phyloP scores from a whole-genome alignment of 2,888 invertebrate species.

The Thymelicus acteon region DNA sequence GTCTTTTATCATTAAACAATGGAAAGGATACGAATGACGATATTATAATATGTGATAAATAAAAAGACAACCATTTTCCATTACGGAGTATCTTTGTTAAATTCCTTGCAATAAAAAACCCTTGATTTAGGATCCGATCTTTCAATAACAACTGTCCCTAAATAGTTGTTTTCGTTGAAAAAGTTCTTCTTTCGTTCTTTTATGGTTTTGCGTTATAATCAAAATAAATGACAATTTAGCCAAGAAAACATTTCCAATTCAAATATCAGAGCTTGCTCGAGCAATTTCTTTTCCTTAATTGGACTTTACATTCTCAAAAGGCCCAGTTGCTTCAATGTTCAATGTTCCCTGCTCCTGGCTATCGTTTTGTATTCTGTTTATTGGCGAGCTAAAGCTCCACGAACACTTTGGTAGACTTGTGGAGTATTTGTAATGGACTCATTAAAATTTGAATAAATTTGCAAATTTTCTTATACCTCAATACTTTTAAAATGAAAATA shows the following conservation, averaged over 20 bases:
- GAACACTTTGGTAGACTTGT: not conserved
- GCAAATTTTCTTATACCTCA: no score
- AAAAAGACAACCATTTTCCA: no score
- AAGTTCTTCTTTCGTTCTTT: not conserved
- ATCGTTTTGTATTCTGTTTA: constrained; percentile 16
- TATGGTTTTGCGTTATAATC: not conserved
- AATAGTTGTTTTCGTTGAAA: not conserved
- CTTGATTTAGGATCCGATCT: not conserved
- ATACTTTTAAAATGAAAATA: not conserved
- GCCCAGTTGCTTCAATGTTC: constrained; percentile 12
- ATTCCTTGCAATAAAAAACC: no score
- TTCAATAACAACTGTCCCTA: not conserved
- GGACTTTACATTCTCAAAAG: constrained; percentile 23
- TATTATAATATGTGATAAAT: no score
- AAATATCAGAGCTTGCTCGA: not conserved
- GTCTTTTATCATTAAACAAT: no score
- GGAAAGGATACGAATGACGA: no score
- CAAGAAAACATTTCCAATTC: constrained; percentile 10
- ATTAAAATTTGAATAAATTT: no score
- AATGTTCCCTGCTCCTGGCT: constrained; percentile 4
- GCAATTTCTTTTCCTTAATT: constrained; percentile 20
- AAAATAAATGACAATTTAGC: constrained; percentile 9
- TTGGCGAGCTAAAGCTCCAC: constrained; percentile 8
- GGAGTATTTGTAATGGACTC: no score
- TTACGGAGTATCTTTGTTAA: no score